These are phyloP conservation scores for Dromiciops gliroides DNA, from an alignment of 2,113 vertebrate species.

Conservation along the genomic window DNA sequence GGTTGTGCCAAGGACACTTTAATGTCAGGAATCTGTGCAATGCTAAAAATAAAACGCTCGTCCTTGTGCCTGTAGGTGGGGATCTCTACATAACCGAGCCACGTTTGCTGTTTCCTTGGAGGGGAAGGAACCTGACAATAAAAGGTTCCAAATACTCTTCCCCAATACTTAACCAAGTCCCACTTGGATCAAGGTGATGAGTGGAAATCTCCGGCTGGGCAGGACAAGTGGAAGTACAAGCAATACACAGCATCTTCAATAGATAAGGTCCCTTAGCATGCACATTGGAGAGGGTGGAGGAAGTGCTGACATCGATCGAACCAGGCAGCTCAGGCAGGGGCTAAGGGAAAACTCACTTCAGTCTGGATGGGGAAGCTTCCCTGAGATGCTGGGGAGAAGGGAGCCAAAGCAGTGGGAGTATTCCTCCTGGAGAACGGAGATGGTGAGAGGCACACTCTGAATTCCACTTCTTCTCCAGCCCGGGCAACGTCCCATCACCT, in stretches of 20 bases:
- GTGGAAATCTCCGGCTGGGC: constrained; percentile 59
- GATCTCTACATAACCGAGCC: constrained; percentile 66
- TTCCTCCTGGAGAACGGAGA: neutral
- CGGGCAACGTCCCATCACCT: neutral
- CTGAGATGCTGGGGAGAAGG: neutral
- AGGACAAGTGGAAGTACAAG: constrained; percentile 23
- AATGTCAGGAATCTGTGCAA: constrained; percentile 73
- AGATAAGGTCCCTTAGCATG: neutral
- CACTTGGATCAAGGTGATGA: constrained; percentile 56
- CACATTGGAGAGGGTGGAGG: constrained; percentile 16
- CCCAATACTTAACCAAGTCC: constrained; percentile 65
- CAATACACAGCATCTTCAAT: neutral
- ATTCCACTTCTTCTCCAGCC: neutral
- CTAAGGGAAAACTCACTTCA: neutral
- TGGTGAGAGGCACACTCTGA: neutral
- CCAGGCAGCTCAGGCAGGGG: neutral
- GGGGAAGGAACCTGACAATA: constrained; percentile 51
- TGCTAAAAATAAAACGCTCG: constrained; percentile 74
- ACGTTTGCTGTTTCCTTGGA: constrained; percentile 65
- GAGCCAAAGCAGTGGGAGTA: neutral
- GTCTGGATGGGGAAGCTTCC: neutral
- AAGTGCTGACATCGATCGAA: rapidly evolving
- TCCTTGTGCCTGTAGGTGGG: constrained; percentile 55
- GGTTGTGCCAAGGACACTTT: constrained; percentile 75
- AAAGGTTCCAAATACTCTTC: constrained; percentile 62